These are phyloP conservation scores for Drosophila pruinosa DNA, from an alignment of 1,140 invertebrate genomes.

Conservation along the genomic window DNA sequence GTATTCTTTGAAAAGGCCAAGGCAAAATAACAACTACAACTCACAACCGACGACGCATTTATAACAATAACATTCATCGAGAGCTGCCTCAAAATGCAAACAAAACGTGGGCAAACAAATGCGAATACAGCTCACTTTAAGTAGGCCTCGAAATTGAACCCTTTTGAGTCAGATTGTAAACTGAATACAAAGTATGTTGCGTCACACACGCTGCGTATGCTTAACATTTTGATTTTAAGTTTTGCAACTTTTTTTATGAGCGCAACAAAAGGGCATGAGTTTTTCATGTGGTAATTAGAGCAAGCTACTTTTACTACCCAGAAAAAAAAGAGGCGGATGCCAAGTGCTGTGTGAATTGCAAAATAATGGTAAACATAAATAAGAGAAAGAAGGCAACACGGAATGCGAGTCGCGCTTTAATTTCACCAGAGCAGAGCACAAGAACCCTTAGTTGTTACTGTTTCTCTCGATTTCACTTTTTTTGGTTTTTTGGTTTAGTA, in stretches of 20 bases:
- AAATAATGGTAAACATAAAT: slow-evolving; percentile 71
- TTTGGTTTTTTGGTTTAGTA: not conserved
- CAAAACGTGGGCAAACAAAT: slow-evolving; percentile 19
- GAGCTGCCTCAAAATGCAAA: not conserved
- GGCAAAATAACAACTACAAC: slow-evolving; percentile 13
- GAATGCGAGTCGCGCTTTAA: slow-evolving; percentile 57
- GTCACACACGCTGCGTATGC: slow-evolving; percentile 42
- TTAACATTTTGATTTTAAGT: slow-evolving; percentile 68
- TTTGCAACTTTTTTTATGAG: slow-evolving; percentile 48
- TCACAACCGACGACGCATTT: not conserved
- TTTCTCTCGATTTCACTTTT: too few species aligned
- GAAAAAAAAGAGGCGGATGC: slow-evolving; percentile 7
- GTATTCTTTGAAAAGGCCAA: slow-evolving; percentile 36
- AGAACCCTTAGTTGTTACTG: slow-evolving; percentile 30
- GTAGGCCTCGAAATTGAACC: not conserved
- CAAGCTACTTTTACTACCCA: slow-evolving; percentile 32
- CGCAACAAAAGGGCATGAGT: slow-evolving; percentile 58
- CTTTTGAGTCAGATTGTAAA: not conserved
- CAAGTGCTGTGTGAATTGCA: slow-evolving; percentile 42
- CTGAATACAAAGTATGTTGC: slow-evolving; percentile 6
- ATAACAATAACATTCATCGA: slow-evolving; percentile 2
- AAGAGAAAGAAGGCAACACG: slow-evolving; percentile 46
- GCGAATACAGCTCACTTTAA: not conserved
- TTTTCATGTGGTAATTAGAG: slow-evolving; percentile 63
- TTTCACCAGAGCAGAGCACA: slow-evolving; percentile 56